A percentile compares a stretch with the other conserved stretches of the same genome.
phyloP scores from a whole-genome alignment of 1,140 invertebrate genomes.

The Eciton burchellii region DNA sequence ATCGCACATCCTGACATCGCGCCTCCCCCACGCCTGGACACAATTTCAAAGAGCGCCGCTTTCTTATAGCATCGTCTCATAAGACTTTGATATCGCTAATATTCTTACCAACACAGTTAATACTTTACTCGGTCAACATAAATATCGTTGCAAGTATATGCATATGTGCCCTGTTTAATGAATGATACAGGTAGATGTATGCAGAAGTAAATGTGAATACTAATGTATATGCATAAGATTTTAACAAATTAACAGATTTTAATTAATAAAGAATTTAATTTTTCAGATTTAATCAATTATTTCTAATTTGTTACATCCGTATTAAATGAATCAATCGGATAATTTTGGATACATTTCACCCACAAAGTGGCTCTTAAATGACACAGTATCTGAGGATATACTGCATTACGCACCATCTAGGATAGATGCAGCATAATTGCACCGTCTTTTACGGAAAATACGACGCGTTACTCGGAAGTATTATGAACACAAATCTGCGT shows the following conservation, averaged over 20 bases:
- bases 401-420: conserved; percentile 21
- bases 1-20: conserved; percentile 28
- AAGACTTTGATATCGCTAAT: conserved; percentile 22
- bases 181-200: too few species aligned
- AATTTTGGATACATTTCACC: neutral
- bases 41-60: conserved; percentile 12
- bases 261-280: too few species aligned
- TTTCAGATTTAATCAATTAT: too few species aligned
- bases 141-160: too few species aligned
- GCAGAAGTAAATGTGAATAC: too few species aligned
- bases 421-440: conserved; percentile 58
- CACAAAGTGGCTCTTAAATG: neutral
- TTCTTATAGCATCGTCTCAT: neutral
- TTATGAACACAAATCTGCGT: conserved; percentile 60
- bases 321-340: neutral
- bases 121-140: neutral
- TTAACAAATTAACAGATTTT: too few species aligned
- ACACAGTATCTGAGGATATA: neutral
- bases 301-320: too few species aligned
- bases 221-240: too few species aligned
- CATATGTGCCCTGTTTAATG: too few species aligned
- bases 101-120: conserved; percentile 1
- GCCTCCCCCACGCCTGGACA: neutral
- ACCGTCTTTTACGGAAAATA: conserved; percentile 36
- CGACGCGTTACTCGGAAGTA: conserved; percentile 43